phyloP scores from a whole-genome alignment of 2,888 invertebrate genomes.

The Diachrysia chrysitis region DNA sequence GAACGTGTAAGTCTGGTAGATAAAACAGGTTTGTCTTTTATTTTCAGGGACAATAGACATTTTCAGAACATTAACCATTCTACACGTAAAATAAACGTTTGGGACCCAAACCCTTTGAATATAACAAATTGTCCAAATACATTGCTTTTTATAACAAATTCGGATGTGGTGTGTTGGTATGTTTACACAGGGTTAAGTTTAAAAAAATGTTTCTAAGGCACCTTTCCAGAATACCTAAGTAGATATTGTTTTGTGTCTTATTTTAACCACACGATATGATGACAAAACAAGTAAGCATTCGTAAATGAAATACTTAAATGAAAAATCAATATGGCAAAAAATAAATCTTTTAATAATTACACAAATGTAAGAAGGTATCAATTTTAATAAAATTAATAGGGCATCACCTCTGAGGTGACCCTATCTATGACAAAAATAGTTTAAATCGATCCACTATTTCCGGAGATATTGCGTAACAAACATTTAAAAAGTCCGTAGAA shows the following conservation, averaged over 20 bases:
- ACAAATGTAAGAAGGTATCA: too few species aligned
- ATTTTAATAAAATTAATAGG: too few species aligned
- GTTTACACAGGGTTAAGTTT: neutral
- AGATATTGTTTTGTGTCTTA: neutral
- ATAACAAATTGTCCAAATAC: neutral
- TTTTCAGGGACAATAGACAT: neutral
- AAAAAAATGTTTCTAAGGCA: too few species aligned
- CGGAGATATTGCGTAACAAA: too few species aligned
- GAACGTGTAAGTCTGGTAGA: neutral
- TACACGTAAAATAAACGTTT: neutral
- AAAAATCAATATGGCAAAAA: too few species aligned
- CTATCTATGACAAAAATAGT: too few species aligned
- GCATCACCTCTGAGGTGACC: too few species aligned
- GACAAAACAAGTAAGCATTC: too few species aligned
- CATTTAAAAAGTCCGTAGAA: too few species aligned
- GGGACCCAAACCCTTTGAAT: neutral
- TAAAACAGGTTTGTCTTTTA: neutral
- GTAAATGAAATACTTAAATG: too few species aligned
- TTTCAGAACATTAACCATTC: neutral
- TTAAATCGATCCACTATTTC: too few species aligned
- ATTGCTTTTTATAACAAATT: neutral
- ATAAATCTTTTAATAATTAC: too few species aligned
- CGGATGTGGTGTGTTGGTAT: neutral
- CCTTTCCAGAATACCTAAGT: neutral
- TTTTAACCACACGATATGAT: neutral